Evolutionary conservation across 92 coral and sea anemone species (phyloP).

Genomic region (Heliopora coerulea): DNA sequence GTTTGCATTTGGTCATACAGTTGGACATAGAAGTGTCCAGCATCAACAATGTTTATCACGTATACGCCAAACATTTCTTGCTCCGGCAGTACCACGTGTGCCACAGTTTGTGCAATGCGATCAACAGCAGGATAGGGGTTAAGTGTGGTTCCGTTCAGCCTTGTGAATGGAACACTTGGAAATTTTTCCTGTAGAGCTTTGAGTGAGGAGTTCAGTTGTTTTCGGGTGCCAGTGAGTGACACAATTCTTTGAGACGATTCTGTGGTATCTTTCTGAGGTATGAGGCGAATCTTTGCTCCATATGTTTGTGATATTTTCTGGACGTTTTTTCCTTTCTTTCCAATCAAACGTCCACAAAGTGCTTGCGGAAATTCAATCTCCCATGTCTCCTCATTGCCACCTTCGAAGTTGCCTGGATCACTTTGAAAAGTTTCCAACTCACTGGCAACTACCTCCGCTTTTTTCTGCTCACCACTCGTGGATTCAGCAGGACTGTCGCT

Average conservation of each 20-base stretch:
- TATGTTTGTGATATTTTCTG: conserved; percentile 79
- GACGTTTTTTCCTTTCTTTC: conserved; percentile 94
- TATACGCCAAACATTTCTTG: conserved; percentile 76
- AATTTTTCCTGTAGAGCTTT: conserved; percentile 82
- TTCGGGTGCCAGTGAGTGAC: conserved; percentile 76
- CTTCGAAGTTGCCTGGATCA: conserved; percentile 8
- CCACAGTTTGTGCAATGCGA: conserved; percentile 46
- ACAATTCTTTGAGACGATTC: conserved; percentile 91
- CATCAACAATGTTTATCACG: conserved; percentile 89
- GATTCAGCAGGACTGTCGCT: neutral
- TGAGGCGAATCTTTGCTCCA: conserved; percentile 92
- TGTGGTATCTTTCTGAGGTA: conserved; percentile 89
- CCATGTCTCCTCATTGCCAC: conserved; percentile 78
- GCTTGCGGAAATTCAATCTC: conserved; percentile 96
- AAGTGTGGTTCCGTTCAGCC: conserved; percentile 61
- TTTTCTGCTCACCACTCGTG: neutral
- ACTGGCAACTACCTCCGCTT: neutral
- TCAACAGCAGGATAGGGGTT: conserved; percentile 36
- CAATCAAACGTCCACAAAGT: conserved; percentile 89
- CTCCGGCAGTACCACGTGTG: conserved; percentile 71
- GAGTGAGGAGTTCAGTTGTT: conserved; percentile 75
- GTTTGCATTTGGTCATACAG: conserved; percentile 61
- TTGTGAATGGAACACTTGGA: conserved; percentile 79
- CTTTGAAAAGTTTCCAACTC: conserved; percentile 37
- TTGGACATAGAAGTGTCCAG: conserved; percentile 85